Conservation (phyloP, 2,113 vertebrate species). For the Strix aluco region DNA sequence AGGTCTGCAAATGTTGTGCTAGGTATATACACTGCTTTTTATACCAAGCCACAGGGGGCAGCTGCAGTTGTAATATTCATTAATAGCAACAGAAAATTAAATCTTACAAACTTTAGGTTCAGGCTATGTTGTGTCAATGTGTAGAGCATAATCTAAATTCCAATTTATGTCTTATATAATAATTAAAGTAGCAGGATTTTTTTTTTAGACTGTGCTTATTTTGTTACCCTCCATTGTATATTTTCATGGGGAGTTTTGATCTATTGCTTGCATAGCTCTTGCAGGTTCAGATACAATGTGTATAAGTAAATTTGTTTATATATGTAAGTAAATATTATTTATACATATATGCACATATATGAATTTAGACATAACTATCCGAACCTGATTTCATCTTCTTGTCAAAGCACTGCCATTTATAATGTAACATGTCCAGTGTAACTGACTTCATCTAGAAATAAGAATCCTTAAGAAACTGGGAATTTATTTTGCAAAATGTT, state of each 20-base stretch:
- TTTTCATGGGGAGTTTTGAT: not conserved
- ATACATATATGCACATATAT: not conserved
- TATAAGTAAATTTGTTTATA: not conserved
- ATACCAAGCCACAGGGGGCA: conserved; percentile 69
- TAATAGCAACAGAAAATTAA: conserved; percentile 80
- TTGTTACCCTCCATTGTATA: not conserved
- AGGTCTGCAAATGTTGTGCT: conserved; percentile 82
- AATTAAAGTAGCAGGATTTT: conserved; percentile 54
- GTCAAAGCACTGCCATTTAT: not conserved
- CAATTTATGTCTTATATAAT: conserved; percentile 29
- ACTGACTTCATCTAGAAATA: not conserved
- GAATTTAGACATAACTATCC: conserved; percentile 12
- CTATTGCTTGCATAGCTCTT: not conserved
- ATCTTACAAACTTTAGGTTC: conserved; percentile 73
- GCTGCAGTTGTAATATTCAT: conserved; percentile 75
- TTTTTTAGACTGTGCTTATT: not conserved
- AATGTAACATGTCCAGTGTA: not conserved
- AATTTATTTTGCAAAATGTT: not conserved
- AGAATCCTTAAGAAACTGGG: not conserved
- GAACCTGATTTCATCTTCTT: not conserved
- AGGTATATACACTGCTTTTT: conserved; percentile 74
- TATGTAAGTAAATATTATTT: not conserved
- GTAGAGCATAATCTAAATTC: conserved; percentile 58
- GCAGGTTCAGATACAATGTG: not conserved
- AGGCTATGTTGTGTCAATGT: conserved; percentile 44